phyloP scores from a whole-genome alignment of 53 echinoderm and acorn worm species.

The Crossaster papposus region DNA sequence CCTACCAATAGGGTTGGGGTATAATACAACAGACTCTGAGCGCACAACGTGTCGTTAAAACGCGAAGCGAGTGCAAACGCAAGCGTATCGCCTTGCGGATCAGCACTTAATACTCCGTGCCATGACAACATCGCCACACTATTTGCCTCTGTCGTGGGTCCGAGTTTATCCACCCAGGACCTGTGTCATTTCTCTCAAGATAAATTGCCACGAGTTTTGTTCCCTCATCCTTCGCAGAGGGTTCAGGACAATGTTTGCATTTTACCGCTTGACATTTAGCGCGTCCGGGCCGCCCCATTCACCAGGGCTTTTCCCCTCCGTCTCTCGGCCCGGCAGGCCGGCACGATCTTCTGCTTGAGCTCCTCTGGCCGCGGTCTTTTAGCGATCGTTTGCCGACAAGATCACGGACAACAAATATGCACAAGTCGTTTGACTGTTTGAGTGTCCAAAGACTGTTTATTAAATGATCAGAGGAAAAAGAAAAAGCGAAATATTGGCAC shows the following conservation, averaged over 20 bases:
- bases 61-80: neutral
- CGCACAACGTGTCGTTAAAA: neutral
- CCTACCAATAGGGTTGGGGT: neutral
- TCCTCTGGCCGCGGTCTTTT: neutral
- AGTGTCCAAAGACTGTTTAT: neutral
- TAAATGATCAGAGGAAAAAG: neutral
- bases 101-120: neutral
- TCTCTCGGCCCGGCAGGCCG: neutral
- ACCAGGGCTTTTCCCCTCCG: neutral
- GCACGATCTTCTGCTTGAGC: constrained; percentile 9
- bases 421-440: constrained; percentile 11
- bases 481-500: neutral
- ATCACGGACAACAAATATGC: constrained; percentile 38
- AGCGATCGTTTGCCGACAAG: neutral
- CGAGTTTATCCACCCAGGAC: neutral
- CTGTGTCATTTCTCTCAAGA: neutral
- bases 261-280: neutral
- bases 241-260: neutral
- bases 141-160: neutral
- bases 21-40: neutral
- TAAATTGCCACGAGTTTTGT: neutral
- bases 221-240: neutral
- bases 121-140: neutral
- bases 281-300: neutral
- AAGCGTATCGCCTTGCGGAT: neutral